Percentiles rank a stretch among this genome's conserved stretches.
These are phyloP conservation scores for Pollicipes pollicipes DNA, from an alignment of 1,140 invertebrate species.

Conservation along the genomic window DNA sequence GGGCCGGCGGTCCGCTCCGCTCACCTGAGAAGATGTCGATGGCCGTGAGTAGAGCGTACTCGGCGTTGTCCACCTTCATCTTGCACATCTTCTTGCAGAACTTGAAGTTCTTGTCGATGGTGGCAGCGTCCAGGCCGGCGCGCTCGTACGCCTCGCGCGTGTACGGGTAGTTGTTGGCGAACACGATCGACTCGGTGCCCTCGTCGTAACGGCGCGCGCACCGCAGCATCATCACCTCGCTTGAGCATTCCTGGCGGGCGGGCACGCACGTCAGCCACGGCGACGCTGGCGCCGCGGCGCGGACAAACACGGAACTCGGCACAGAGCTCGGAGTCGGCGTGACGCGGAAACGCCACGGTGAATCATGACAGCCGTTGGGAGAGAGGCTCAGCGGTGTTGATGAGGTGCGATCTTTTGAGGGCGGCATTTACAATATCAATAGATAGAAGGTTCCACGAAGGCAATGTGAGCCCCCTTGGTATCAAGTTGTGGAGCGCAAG, in stretches of 20 bases:
- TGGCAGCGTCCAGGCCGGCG: conserved; percentile 77
- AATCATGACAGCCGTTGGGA: no score
- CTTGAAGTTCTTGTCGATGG: conserved; percentile 73
- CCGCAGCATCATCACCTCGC: conserved; percentile 94
- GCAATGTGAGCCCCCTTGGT: no score
- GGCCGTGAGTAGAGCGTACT: conserved; percentile 88
- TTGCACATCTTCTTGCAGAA: conserved; percentile 55
- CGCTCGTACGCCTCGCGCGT: conserved; percentile 74
- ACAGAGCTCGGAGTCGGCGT: no score
- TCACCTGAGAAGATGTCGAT: conserved; percentile 94
- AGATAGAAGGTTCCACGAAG: no score
- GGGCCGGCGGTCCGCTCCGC: conserved; percentile 13
- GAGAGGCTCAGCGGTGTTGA: no score
- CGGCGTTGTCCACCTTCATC: conserved; percentile 74
- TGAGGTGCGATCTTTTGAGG: no score
- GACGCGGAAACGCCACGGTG: no score
- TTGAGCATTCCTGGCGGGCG: conserved; percentile 62
- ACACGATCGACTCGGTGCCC: conserved; percentile 77
- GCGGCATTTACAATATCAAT: no score
- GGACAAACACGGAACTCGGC: no score
- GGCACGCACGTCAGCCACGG: no score
- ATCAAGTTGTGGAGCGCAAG: no score
- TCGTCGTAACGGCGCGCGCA: conserved; percentile 87
- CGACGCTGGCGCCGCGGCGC: no score
- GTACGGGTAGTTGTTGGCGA: conserved; percentile 88